Conservation (phyloP, 1,140 invertebrate genomes). For the Cephus cinctus region DNA sequence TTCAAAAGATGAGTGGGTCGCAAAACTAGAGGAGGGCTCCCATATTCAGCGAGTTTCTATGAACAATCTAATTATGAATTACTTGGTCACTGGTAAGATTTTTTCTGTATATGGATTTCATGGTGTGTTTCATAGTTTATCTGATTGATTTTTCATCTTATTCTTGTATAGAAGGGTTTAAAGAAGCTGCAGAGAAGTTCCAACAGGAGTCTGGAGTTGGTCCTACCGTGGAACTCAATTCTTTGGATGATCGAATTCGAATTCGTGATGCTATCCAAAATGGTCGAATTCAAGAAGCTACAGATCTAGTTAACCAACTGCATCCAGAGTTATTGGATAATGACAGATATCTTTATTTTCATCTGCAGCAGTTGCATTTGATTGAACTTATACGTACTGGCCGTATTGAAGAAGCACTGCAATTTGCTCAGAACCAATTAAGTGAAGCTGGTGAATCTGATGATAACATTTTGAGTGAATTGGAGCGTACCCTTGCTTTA, state of each 20-base stretch:
- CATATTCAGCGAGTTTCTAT: slow-evolving; percentile 88
- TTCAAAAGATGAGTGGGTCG: slow-evolving; percentile 50
- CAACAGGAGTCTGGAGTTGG: slow-evolving; percentile 89
- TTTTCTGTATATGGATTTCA: background rate
- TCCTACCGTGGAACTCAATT: slow-evolving; percentile 83
- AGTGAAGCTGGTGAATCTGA: slow-evolving; percentile 90
- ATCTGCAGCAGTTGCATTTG: slow-evolving; percentile 93
- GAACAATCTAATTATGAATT: slow-evolving; percentile 98
- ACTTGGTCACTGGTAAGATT: slow-evolving; percentile 87
- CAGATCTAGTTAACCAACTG: slow-evolving; percentile 88
- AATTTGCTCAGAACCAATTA: slow-evolving; percentile 92
- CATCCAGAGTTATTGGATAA: slow-evolving; percentile 95
- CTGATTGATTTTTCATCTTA: slow-evolving; percentile 7
- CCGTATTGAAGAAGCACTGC: slow-evolving; percentile 91
- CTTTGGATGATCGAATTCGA: slow-evolving; percentile 89
- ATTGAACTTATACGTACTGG: slow-evolving; percentile 91
- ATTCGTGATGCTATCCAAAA: slow-evolving; percentile 93
- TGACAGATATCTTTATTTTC: slow-evolving; percentile 93
- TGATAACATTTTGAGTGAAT: slow-evolving; percentile 71
- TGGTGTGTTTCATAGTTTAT: background rate
- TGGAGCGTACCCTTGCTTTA: slow-evolving; percentile 87
- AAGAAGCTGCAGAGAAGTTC: slow-evolving; percentile 97
- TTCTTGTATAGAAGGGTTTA: slow-evolving; percentile 82
- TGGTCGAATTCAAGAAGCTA: slow-evolving; percentile 91
- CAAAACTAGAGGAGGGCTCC: slow-evolving; percentile 64